A percentile compares a stretch with the other conserved stretches of the same genome.
Evolutionary conservation across 2,888 invertebrate genomes (phyloP).

Genomic region (Oscheius myriophilus): DNA sequence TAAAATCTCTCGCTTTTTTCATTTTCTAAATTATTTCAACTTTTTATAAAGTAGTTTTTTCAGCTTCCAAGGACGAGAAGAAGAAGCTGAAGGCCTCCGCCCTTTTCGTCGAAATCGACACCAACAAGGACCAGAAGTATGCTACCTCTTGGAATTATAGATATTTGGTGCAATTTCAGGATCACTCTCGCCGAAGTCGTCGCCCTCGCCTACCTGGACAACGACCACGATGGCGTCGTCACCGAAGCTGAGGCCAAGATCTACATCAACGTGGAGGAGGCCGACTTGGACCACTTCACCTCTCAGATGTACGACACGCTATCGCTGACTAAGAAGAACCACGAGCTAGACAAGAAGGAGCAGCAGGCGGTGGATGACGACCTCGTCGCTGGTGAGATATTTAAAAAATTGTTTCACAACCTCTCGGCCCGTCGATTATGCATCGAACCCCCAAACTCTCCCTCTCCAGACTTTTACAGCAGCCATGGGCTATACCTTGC

Average conservation of each 20-base stretch:
- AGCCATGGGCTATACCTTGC: too few species aligned
- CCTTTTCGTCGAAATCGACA: conserved; percentile 84
- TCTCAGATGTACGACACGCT: conserved; percentile 47
- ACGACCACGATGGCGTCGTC: conserved; percentile 87
- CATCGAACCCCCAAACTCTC: too few species aligned
- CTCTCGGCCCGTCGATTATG: too few species aligned
- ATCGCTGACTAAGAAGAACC: conserved; percentile 38
- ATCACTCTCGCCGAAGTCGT: conserved; percentile 77
- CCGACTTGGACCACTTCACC: conserved; percentile 65
- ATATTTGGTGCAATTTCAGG: conserved; percentile 69
- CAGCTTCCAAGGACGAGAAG: conserved; percentile 76
- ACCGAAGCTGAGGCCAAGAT: conserved; percentile 84
- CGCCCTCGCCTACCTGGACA: conserved; percentile 83
- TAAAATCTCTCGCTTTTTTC: too few species aligned
- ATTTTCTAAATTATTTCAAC: neutral
- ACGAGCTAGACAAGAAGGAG: conserved; percentile 41
- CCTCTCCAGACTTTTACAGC: too few species aligned
- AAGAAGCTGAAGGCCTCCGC: conserved; percentile 45
- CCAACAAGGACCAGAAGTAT: conserved; percentile 80
- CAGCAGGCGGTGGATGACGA: conserved; percentile 40
- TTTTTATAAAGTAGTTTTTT: conserved; percentile 7
- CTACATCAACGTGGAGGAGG: conserved; percentile 43
- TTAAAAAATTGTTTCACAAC: neutral
- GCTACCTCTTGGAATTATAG: too few species aligned
- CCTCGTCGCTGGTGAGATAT: conserved; percentile 37